phyloP scores from a whole-genome alignment of 1,140 invertebrate species.

The Aphidius ervi region DNA sequence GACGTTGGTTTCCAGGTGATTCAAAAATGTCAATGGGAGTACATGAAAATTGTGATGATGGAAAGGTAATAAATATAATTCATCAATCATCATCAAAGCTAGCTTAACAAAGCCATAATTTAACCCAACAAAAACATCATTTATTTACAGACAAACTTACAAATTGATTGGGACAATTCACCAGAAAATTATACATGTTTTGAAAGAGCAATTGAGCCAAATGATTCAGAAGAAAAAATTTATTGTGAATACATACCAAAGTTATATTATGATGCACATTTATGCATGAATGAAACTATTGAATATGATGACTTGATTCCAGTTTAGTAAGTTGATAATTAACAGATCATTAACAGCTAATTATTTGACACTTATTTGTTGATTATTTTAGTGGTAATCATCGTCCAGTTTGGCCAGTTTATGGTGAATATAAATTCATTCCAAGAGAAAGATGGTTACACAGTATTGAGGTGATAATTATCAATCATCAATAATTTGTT shows the following conservation, averaged over 20 bases:
- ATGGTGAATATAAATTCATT: constrained; percentile 78
- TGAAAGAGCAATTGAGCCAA: constrained; percentile 51
- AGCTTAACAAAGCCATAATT: too few relatives aligned
- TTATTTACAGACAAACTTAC: constrained; percentile 59
- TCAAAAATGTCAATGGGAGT: constrained; percentile 53
- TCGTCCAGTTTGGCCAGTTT: constrained; percentile 75
- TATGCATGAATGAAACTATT: constrained; percentile 68
- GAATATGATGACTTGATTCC: constrained; percentile 63
- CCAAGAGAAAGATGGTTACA: constrained; percentile 82
- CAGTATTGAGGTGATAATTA: constrained; percentile 65
- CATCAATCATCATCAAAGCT: too few relatives aligned
- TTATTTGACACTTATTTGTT: neutral
- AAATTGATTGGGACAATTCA: constrained; percentile 68
- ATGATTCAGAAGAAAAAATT: constrained; percentile 47
- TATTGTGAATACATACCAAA: constrained; percentile 60
- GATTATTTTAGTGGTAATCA: constrained; percentile 68
- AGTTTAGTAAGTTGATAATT: constrained; percentile 38
- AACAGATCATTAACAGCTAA: neutral
- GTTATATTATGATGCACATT: constrained; percentile 62
- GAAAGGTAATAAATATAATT: constrained; percentile 52
- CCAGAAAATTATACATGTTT: constrained; percentile 65
- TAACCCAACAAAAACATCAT: too few relatives aligned
- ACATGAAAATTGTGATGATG: constrained; percentile 64
- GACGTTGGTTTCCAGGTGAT: constrained; percentile 37
- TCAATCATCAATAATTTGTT: constrained; percentile 2